phyloP scores from a whole-genome alignment of 2,797 vertebrate species.

The Acanthurus lineatus region DNA sequence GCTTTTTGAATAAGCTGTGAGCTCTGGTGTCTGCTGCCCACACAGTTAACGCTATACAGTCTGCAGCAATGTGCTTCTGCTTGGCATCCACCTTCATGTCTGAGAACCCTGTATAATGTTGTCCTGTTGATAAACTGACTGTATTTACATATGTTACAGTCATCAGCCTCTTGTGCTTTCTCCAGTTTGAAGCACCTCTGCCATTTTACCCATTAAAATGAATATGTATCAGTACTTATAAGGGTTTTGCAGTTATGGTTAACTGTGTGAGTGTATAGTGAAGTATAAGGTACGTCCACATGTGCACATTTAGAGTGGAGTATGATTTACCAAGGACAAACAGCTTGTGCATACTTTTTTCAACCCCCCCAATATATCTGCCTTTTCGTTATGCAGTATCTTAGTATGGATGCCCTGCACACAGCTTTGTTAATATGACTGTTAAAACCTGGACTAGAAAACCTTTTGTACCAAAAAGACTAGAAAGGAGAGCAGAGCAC shows the following conservation, averaged over 20 bases:
- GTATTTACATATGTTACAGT: background rate
- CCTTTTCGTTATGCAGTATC: too few relatives aligned
- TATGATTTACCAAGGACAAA: background rate
- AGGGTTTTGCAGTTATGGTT: background rate
- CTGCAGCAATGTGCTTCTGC: background rate
- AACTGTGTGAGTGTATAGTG: too few relatives aligned
- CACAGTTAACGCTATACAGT: background rate
- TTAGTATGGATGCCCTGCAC: too few relatives aligned
- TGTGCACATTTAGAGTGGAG: background rate
- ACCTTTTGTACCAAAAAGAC: too few relatives aligned
- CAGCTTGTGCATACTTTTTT: too few relatives aligned
- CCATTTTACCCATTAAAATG: background rate
- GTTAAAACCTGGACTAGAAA: too few relatives aligned
- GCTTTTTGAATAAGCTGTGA: too few relatives aligned
- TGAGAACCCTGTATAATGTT: conserved; percentile 2
- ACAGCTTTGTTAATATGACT: too few relatives aligned
- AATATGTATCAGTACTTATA: background rate
- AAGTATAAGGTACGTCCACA: too few relatives aligned
- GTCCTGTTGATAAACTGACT: background rate
- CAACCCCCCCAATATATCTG: too few relatives aligned
- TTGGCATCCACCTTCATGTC: background rate
- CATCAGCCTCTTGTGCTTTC: background rate
- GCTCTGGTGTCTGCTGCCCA: background rate
- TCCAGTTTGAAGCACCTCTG: background rate
- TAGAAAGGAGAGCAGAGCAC: too few relatives aligned